A percentile compares a stretch with the other conserved stretches of the same genome.
Evolutionary conservation across 2,113 vertebrate genomes (phyloP).

Genomic region (Theristicus caerulescens): DNA sequence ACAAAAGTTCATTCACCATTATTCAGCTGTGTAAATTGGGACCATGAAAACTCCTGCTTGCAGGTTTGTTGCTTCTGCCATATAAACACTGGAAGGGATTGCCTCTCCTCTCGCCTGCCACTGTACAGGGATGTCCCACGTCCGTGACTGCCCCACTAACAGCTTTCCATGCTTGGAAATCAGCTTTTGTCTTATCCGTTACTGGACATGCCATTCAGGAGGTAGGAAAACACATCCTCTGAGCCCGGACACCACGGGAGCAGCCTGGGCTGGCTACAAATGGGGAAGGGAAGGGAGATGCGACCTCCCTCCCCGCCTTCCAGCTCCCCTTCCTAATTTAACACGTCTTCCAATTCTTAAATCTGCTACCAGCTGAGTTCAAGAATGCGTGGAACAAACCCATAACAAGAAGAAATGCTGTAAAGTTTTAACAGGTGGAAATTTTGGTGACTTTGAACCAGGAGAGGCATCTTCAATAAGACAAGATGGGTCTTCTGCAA

Average conservation of each 20-base stretch:
- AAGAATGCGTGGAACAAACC: background rate
- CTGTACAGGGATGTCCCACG: background rate
- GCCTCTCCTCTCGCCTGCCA: background rate
- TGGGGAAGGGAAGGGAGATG: background rate
- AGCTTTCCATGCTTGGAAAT: background rate
- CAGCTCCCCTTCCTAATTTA: background rate
- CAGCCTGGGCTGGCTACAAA: background rate
- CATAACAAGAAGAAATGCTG: background rate
- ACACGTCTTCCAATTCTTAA: background rate
- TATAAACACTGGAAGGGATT: background rate
- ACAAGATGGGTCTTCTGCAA: background rate
- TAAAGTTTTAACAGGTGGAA: background rate
- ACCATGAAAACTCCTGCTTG: fast-evolving
- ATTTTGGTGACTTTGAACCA: background rate
- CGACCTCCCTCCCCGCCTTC: fast-evolving
- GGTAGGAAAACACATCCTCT: background rate
- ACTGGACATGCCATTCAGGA: background rate
- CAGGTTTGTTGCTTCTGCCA: background rate
- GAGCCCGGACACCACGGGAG: background rate
- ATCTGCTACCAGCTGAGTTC: background rate
- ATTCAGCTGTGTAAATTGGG: background rate
- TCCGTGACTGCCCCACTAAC: background rate
- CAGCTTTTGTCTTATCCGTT: background rate
- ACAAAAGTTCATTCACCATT: background rate
- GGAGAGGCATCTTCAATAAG: background rate